phyloP scores from a whole-genome alignment of 2,888 invertebrate genomes.

The Platycheirus albimanus region DNA sequence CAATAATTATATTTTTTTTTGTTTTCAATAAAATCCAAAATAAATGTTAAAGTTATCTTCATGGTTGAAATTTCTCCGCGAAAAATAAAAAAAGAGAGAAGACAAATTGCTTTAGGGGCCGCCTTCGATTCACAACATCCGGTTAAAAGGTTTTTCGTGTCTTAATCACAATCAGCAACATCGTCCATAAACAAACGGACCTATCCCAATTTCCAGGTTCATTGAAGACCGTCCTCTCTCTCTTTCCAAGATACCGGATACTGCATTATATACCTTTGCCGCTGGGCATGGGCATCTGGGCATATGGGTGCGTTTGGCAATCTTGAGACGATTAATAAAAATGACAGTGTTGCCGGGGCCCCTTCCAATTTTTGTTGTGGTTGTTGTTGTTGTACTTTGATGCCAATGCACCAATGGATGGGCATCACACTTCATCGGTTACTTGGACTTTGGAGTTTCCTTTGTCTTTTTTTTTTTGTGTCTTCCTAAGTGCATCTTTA shows the following conservation, averaged over 20 bases:
- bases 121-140: slow-evolving; percentile 67
- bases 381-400: slow-evolving; percentile 5
- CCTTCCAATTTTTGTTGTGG: slow-evolving; percentile 2
- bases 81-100: slow-evolving; percentile 9
- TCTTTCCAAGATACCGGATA: slow-evolving; percentile 47
- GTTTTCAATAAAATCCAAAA: not conserved
- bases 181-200: slow-evolving; percentile 55
- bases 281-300: slow-evolving; percentile 27
- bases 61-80: not conserved
- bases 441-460: slow-evolving; percentile 59
- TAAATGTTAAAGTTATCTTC: too few species aligned
- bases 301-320: slow-evolving; percentile 46
- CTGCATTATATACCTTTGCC: slow-evolving; percentile 30
- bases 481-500: not conserved
- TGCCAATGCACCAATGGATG: slow-evolving; percentile 46
- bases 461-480: slow-evolving; percentile 8
- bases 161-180: slow-evolving; percentile 53
- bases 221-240: slow-evolving; percentile 50
- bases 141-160: slow-evolving; percentile 71
- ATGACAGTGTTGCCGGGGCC: not conserved
- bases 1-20: not conserved
- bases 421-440: slow-evolving; percentile 57
- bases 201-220: slow-evolving; percentile 72
- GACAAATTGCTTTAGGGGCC: slow-evolving; percentile 45
- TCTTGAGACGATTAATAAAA: slow-evolving; percentile 46